Base-by-base conservation (phyloP, 2,113 vertebrate genomes). In the Phalacrocorax pelagicus region DNA sequence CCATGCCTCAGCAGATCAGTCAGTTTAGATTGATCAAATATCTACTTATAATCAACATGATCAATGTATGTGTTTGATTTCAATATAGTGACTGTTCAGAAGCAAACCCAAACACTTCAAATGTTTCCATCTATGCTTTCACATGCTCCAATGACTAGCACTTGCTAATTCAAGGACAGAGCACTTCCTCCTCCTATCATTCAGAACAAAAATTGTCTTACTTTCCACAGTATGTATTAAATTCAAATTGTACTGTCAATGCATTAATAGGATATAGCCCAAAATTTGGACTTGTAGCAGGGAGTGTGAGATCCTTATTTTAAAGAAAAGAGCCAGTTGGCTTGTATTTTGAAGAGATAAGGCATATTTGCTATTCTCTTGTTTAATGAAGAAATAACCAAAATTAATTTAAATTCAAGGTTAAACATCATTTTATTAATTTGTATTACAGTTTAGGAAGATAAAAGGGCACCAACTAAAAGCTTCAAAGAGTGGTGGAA, bases 241-340 rank as follows among this genome's bases (percentile, higher is more conserved):
- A 63, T 82, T 85, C n/a, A 75, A 57, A 47, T 69, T 57, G 3
- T 34, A 47, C 30, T 85, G 21, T 66, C 62, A 57, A 30, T 9
- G 4, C 7, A 52, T 71, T 77, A 44, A 49, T 27, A 65, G 9
- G 12, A 61, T 49, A 47, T 6, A 69, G 9, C 6, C 34, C 30
- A 51, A 85, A 58, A 61, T 63, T 36, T 47, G 4, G 55, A 72
- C 79, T 81, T 0, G 0, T 17, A 61, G 12, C 2, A 4, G 19
- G 13, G 9, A 81, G 63, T 12, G 3, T 12, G 44, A 82, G 5
- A 15, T 5, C 36, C 2, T 81, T 5, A 38, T 75, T 79, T 77
- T 75, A 8, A 6, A 32, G 29, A 73, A 40, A 54, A 74, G 17
- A 71, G 10, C 2, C 42, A 66, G 7, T 14, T 89, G 42, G 13